phyloP scores from a whole-genome alignment of 2,888 invertebrate genomes.

The Neuroscelio doddi region DNA sequence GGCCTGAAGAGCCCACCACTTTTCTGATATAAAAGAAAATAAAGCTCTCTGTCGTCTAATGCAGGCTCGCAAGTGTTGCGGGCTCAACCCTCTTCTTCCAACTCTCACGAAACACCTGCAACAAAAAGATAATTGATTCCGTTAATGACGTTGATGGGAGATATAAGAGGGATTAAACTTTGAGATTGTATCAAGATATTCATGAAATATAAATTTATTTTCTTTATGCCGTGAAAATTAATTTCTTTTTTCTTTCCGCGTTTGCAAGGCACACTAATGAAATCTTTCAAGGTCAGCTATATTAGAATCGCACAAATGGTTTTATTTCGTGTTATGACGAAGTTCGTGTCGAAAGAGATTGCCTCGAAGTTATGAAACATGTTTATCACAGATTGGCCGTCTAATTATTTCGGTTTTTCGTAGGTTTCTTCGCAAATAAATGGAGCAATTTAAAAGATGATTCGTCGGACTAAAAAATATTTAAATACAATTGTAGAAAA shows the following conservation, averaged over 20 bases:
- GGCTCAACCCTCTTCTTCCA: conserved; percentile 56
- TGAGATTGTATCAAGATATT: conserved; percentile 11
- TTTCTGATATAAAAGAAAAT: conserved; percentile 52
- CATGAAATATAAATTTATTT: too few relatives aligned
- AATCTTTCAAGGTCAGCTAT: too few relatives aligned
- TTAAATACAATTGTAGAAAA: conserved; percentile 55
- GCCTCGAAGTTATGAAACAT: too few relatives aligned
- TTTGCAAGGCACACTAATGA: too few relatives aligned
- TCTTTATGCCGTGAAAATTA: too few relatives aligned
- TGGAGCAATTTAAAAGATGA: conserved; percentile 49
- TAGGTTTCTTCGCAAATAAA: conserved; percentile 1
- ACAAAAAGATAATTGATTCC: conserved; percentile 47
- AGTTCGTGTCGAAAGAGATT: too few relatives aligned
- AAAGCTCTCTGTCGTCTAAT: conserved; percentile 40
- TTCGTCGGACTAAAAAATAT: conserved; percentile 54
- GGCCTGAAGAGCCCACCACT: conserved; percentile 68
- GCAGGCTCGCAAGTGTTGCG: conserved; percentile 48
- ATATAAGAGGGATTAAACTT: conserved; percentile 1
- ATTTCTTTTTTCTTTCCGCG: too few relatives aligned
- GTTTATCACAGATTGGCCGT: neutral
- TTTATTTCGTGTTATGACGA: too few relatives aligned
- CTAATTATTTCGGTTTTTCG: neutral
- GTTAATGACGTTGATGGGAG: conserved; percentile 25
- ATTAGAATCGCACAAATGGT: too few relatives aligned
- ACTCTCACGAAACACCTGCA: conserved; percentile 57